These are phyloP conservation scores for Meloidogyne exigua DNA, from an alignment of 1,140 invertebrate species.

Conservation along the genomic window DNA sequence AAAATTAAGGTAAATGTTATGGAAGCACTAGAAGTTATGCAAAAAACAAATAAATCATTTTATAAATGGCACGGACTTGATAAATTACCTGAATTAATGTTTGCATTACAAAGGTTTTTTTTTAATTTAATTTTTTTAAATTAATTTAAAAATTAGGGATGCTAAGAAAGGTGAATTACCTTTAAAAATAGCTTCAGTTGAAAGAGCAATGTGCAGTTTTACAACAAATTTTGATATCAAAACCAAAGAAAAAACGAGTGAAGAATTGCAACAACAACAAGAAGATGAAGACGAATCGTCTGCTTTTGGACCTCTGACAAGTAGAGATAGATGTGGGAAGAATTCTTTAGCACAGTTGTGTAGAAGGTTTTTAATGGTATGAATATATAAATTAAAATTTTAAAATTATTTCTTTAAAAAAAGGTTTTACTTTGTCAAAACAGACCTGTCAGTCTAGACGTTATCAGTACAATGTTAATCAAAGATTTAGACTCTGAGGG, in stretches of 20 bases:
- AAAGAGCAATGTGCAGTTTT: conserved; percentile 62
- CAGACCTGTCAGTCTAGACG: conserved; percentile 54
- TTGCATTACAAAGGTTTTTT: conserved; percentile 40
- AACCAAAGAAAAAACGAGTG: conserved; percentile 12
- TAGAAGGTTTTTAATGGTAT: conserved; percentile 62
- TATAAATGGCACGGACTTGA: conserved; percentile 58
- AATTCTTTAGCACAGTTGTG: conserved; percentile 61
- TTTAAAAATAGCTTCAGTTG: conserved; percentile 49
- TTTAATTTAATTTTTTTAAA: neutral
- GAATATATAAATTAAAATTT: no score
- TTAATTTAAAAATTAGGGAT: conserved; percentile 43
- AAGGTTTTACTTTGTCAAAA: conserved; percentile 14
- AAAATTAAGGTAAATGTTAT: conserved; percentile 59
- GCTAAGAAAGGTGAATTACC: conserved; percentile 50
- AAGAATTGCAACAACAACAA: neutral
- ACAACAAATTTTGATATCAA: conserved; percentile 41
- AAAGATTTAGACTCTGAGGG: conserved; percentile 61
- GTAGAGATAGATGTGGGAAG: conserved; percentile 52
- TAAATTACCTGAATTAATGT: conserved; percentile 52
- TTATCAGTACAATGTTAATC: conserved; percentile 59
- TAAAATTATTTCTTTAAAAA: neutral
- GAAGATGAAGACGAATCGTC: neutral
- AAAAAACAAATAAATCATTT: conserved; percentile 60
- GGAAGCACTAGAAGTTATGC: conserved; percentile 63
- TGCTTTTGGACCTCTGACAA: conserved; percentile 2